Conservation (phyloP, 2,888 invertebrate genomes). For the Pterostichus madidus region DNA sequence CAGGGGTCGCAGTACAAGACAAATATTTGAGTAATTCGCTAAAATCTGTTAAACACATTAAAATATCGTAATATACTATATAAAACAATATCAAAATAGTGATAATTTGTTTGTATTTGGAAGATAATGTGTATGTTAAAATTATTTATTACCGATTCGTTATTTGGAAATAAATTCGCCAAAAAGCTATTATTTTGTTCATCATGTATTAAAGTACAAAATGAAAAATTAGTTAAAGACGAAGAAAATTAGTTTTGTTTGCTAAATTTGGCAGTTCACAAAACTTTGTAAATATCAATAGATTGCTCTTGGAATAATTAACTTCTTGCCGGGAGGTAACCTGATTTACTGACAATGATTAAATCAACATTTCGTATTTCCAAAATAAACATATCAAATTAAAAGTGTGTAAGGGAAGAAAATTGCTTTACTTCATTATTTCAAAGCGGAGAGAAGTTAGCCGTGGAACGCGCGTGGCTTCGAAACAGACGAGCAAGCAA, state of each 20-base stretch:
- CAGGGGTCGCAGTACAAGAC: too few relatives aligned
- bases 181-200: too few relatives aligned
- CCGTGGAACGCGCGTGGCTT: background rate
- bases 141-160: too few relatives aligned
- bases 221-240: constrained; percentile 4
- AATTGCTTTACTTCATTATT: constrained; percentile 34
- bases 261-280: constrained; percentile 16
- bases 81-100: too few relatives aligned
- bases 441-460: constrained; percentile 33
- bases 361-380: constrained; percentile 47
- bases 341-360: constrained; percentile 30
- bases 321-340: constrained; percentile 34
- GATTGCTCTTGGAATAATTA: constrained; percentile 33
- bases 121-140: too few relatives aligned
- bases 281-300: constrained; percentile 13
- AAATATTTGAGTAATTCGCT: too few relatives aligned
- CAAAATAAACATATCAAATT: constrained; percentile 51
- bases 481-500: background rate
- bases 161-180: too few relatives aligned
- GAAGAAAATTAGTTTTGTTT: constrained; percentile 22
- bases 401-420: constrained; percentile 29
- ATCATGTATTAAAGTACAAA: background rate
- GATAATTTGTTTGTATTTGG: too few relatives aligned
- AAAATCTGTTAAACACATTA: too few relatives aligned
- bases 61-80: too few relatives aligned